Evolutionary conservation across 2,797 vertebrate genomes (phyloP), one percentile per base, ranked within the genome.

Genomic region (Gambusia yucatana): DNA sequence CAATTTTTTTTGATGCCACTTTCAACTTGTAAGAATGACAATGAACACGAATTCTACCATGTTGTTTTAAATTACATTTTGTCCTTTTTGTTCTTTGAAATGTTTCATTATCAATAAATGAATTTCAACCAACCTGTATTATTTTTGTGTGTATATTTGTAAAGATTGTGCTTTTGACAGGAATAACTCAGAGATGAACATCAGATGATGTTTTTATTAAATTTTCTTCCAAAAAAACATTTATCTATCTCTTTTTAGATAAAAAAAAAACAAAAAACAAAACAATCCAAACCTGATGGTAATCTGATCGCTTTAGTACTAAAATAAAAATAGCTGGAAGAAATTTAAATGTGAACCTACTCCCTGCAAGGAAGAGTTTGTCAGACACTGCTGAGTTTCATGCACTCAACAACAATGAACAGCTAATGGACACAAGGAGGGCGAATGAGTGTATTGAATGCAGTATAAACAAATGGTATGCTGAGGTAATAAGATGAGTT

Each of bases 21-120:
- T 92, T 91, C 86, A 88, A 93, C 87, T 86, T 95, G 94, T 94
- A 89, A 90, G 89, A 92, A 93, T 90, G 89, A 94, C 88, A 74
- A 80, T 91, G 80, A 93, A 92, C 91, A 91, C 87, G 73, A 81
- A 86, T 91, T 81, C 89, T 83, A 91, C 88, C 72, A 86, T 91
- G 92, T 94, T 94, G 93, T 95, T 94, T 94, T 91, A 91, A 94
- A 91, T 87, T 81, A 88, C 89, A 83, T 94, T 95, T 91, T 94
- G 93, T 94, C 81, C 83, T 80, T 77, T 59, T 81, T 94, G 92
- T 94, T 93, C 87, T 93, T 93, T 92, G 79, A 93, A 89, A 89
- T 92, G 93, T 91, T 94, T 93, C 93, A 93, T 91, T 93, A 94
- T 93, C 93, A 95, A 94, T 94, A 95, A 95, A 95, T 82, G 6